phyloP scores from a whole-genome alignment of 64 coral and sea anemone genomes.

The Montipora foliosa region DNA sequence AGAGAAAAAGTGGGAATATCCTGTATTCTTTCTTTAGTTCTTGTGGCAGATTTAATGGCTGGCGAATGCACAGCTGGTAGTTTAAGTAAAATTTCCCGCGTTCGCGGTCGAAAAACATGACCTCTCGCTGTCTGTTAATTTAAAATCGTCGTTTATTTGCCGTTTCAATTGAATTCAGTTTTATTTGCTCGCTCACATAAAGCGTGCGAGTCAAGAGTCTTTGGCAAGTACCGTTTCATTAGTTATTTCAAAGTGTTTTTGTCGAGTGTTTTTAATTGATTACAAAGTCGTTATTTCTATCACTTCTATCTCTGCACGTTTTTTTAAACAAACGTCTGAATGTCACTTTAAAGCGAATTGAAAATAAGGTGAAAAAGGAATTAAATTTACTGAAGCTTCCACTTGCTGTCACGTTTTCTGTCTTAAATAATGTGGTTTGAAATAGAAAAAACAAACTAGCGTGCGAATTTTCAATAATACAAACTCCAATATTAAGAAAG shows the following conservation, averaged over 20 bases:
- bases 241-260: not conserved
- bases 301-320: conserved; percentile 2
- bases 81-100: conserved; percentile 34
- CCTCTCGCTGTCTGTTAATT: conserved; percentile 35
- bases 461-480: conserved; percentile 3
- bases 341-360: conserved; percentile 45
- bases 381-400: not conserved
- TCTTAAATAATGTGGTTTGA: not conserved
- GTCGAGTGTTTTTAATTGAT: conserved; percentile 29
- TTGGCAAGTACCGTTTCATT: not conserved
- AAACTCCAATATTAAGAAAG: not conserved
- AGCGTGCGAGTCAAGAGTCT: not conserved
- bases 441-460: not conserved
- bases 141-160: conserved; percentile 14
- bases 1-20: not conserved
- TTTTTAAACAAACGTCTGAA: not conserved
- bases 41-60: not conserved
- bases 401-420: not conserved
- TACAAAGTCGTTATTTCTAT: conserved; percentile 25
- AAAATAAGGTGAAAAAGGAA: conserved; percentile 5
- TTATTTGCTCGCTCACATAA: conserved; percentile 9
- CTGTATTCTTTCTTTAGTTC: not conserved
- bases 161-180: conserved; percentile 37
- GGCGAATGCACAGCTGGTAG: conserved; percentile 10
- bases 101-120: not conserved